Base-by-base conservation (phyloP, 2,113 vertebrate genomes). In the Misgurnus anguillicaudatus region DNA sequence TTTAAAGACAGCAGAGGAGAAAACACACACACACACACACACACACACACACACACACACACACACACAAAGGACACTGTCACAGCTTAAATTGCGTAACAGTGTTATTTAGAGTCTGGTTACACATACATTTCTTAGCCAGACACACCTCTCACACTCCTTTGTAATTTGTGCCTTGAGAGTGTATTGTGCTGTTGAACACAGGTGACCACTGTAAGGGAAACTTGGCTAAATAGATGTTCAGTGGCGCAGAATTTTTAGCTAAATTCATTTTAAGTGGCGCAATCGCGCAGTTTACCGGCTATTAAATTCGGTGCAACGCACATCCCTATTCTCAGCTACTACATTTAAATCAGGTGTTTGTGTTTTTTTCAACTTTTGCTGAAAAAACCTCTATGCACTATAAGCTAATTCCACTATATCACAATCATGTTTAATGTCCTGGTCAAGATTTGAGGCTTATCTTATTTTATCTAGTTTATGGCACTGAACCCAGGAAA, bases 121-220 rank as follows among this genome's bases (percentile, higher is more conserved):
- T 55, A 71, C 66, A 60, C 63, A 42, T 19, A 45, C 45, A 66
- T 16, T 21, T 55, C 73, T 82, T 31, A 1, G 16, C 36, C 14
- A 77, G 66, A 77, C 73, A 48, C 55, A 65, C 73, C 76, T 71
- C 83, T 39, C 16, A 41, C 48, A 41, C 48, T 55, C 10, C 65
- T 67, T 77, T 82, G 72, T 82, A 82, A 82, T 85, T 61, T 77
- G 48, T 42, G 21, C 55, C 45, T 42, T 53, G 45, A 61, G 53
- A 60, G 45, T 10, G 19, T 57, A 47, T 74, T 41, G 38, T 39
- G 57, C 4, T 4, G n/a, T 36, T 78, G 17, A 14, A 48, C 45
- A 31, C 66, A 64, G 67, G 60, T 66, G 39, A 36, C 19, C 75
- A 61, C 42, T 14, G 57, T 55, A 1, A 19, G 17, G 6, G n/a